These are phyloP conservation scores for Tichodroma muraria DNA, from an alignment of 2,113 vertebrate species.

Conservation along the genomic window DNA sequence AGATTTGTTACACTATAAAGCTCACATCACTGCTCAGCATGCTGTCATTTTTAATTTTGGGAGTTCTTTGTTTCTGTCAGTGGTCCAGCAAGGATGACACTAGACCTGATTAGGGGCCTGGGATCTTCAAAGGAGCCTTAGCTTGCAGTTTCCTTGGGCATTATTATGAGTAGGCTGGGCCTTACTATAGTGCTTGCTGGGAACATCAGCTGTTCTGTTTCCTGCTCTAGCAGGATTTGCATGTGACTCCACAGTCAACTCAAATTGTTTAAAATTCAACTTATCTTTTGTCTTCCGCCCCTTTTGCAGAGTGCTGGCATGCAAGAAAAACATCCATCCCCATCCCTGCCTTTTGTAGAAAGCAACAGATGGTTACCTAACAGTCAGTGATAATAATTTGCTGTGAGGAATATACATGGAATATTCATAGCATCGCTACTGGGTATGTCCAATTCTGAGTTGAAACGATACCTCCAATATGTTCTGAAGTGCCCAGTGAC, in stretches of 20 bases:
- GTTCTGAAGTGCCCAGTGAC: background rate
- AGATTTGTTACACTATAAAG: conserved; percentile 13
- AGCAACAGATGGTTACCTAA: background rate
- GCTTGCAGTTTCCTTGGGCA: background rate
- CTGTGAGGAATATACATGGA: background rate
- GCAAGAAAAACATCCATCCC: background rate
- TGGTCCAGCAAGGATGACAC: background rate
- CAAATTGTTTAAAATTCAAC: background rate
- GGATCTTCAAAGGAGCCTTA: background rate
- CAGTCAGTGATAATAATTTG: background rate
- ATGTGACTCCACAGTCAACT: background rate
- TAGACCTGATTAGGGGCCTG: background rate
- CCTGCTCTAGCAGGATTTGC: background rate
- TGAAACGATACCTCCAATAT: background rate
- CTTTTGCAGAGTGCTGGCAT: background rate
- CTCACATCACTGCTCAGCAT: background rate
- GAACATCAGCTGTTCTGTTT: background rate
- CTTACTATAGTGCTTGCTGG: background rate
- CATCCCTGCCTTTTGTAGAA: background rate
- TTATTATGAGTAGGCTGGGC: background rate
- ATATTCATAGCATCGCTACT: background rate
- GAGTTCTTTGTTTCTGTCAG: background rate
- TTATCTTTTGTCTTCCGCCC: background rate
- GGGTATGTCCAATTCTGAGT: background rate
- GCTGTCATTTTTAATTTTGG: background rate